Evolutionary conservation across 2,888 invertebrate species (phyloP).

Genomic region (Hypomecis punctinalis): DNA sequence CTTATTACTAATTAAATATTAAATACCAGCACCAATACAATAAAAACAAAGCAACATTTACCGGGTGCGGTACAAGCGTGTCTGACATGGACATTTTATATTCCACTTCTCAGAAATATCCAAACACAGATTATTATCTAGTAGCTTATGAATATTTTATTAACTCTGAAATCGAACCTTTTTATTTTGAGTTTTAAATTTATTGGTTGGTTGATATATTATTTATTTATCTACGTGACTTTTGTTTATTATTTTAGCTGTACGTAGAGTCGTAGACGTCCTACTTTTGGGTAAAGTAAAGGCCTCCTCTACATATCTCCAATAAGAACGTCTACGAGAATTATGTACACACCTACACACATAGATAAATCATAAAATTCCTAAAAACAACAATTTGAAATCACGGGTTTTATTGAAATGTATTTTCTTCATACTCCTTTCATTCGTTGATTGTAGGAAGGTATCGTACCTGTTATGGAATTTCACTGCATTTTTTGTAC

Average conservation of each 20-base stretch:
- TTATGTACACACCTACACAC: too few species aligned
- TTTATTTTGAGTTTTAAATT: constrained; percentile 42
- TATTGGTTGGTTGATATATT: constrained; percentile 27
- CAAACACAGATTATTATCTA: constrained; percentile 57
- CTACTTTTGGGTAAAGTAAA: too few species aligned
- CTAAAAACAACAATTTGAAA: too few species aligned
- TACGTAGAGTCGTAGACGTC: too few species aligned
- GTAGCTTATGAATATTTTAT: constrained; percentile 67
- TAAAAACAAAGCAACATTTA: constrained; percentile 42
- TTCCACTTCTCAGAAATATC: constrained; percentile 48
- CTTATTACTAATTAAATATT: not conserved
- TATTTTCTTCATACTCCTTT: too few species aligned
- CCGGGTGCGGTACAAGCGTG: constrained; percentile 51
- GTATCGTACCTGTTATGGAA: too few species aligned
- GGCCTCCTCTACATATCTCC: too few species aligned
- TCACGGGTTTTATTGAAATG: too few species aligned
- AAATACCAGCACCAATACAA: not conserved
- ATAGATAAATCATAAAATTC: too few species aligned
- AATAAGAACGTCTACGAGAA: too few species aligned
- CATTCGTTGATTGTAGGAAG: too few species aligned
- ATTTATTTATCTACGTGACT: not conserved
- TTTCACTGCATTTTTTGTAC: too few species aligned
- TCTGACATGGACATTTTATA: constrained; percentile 50
- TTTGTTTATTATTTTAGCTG: not conserved
- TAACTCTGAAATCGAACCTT: constrained; percentile 51